Conservation (phyloP, 1,140 invertebrate genomes). For the Drosophila ambigua region DNA sequence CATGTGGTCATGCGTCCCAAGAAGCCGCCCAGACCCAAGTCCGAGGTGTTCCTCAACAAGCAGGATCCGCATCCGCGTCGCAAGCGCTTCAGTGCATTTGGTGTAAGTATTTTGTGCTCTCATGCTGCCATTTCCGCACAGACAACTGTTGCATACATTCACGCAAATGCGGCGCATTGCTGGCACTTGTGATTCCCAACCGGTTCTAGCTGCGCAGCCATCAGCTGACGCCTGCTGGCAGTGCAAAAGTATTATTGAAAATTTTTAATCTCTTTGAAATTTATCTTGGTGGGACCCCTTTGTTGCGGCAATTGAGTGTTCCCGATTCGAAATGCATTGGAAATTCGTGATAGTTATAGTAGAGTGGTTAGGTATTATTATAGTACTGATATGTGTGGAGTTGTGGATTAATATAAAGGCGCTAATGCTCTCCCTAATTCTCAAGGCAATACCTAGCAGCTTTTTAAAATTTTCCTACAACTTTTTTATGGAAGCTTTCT, state of each 20-base stretch:
- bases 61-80: constrained; percentile 87
- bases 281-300: constrained; percentile 82
- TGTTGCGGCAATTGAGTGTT: constrained; percentile 73
- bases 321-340: constrained; percentile 62
- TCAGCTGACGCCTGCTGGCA: neutral
- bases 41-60: constrained; percentile 91
- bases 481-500: too few relatives aligned
- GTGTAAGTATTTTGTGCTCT: constrained; percentile 87
- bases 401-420: neutral
- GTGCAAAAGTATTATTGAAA: constrained; percentile 42
- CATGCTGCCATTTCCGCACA: neutral
- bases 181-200: constrained; percentile 57
- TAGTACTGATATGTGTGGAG: neutral
- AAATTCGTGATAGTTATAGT: neutral
- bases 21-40: constrained; percentile 94
- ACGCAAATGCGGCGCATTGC: neutral
- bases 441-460: too few relatives aligned
- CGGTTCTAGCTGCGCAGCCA: constrained; percentile 4
- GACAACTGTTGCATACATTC: constrained; percentile 53
- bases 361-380: too few relatives aligned
- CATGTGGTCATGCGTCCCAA: constrained; percentile 93
- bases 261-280: constrained; percentile 79
- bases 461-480: too few relatives aligned
- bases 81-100: constrained; percentile 95
- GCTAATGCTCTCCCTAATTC: too few relatives aligned